A percentile compares a stretch with the other conserved stretches of the same genome.
Evolutionary conservation across 2,888 invertebrate species (phyloP).

Genomic region (Axea sp.): DNA sequence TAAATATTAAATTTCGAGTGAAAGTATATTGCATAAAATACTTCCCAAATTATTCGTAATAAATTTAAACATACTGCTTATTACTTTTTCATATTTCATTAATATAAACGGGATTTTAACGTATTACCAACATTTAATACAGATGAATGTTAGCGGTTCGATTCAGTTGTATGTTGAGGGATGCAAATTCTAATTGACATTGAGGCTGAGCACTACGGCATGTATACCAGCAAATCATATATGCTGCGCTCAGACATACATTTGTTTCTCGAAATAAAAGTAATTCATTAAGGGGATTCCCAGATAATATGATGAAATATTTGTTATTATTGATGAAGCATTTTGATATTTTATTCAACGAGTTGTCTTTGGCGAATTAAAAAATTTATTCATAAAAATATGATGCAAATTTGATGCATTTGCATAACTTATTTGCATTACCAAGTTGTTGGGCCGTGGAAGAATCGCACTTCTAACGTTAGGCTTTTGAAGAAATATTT

Average conservation of each 20-base stretch:
- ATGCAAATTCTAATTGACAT: constrained; percentile 29
- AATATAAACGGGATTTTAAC: not conserved
- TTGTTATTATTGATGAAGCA: too few species aligned
- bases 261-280: not conserved
- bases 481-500: too few species aligned
- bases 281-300: not conserved
- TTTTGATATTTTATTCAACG: too few species aligned
- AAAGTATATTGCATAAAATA: not conserved
- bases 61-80: not conserved
- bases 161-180: constrained; percentile 12
- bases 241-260: not conserved
- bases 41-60: not conserved
- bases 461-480: too few species aligned
- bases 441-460: too few species aligned
- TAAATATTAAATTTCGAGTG: not conserved
- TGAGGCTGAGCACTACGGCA: constrained; percentile 1
- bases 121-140: constrained; percentile 23
- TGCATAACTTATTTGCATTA: too few species aligned
- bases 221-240: not conserved
- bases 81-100: constrained; percentile 11
- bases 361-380: too few species aligned
- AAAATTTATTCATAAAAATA: too few species aligned
- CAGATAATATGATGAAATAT: too few species aligned
- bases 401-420: too few species aligned
- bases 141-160: constrained; percentile 16